phyloP scores from a whole-genome alignment of 2,888 invertebrate species.

The Xanthia togata region DNA sequence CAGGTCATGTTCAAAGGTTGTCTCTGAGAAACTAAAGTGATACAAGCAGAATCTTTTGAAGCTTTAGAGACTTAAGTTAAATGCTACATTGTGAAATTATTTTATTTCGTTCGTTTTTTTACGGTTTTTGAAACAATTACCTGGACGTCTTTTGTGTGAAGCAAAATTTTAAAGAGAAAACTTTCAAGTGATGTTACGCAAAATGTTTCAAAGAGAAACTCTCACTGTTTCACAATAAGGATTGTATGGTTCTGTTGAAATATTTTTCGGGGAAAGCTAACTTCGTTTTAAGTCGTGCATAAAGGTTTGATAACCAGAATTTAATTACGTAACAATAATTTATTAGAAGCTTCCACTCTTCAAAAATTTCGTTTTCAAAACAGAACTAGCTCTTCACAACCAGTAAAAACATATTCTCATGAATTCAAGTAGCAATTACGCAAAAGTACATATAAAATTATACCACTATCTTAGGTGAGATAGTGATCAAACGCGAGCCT shows the following conservation, averaged over 20 bases:
- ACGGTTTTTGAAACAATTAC: slow-evolving; percentile 34
- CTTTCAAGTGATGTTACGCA: slow-evolving; percentile 50
- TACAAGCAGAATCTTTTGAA: neutral
- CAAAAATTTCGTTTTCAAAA: neutral
- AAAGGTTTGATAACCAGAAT: slow-evolving; percentile 15
- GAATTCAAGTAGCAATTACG: slow-evolving; percentile 10
- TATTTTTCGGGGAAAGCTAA: slow-evolving; percentile 45
- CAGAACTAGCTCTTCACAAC: slow-evolving; percentile 6
- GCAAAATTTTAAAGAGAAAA: slow-evolving; percentile 43
- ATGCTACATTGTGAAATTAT: slow-evolving; percentile 10
- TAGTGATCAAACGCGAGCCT: neutral
- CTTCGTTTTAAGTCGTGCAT: slow-evolving; percentile 23
- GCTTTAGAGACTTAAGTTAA: neutral
- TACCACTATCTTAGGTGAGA: neutral
- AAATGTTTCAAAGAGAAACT: slow-evolving; percentile 57
- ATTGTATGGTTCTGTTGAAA: slow-evolving; percentile 40
- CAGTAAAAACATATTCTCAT: neutral
- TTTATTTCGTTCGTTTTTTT: slow-evolving; percentile 13
- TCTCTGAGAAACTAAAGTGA: neutral
- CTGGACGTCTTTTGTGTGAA: slow-evolving; percentile 40
- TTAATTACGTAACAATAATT: slow-evolving; percentile 15
- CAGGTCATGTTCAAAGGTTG: neutral
- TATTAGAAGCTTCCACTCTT: slow-evolving; percentile 3
- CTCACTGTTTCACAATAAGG: slow-evolving; percentile 51
- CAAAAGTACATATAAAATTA: neutral